Evolutionary conservation across 2,797 vertebrate species (phyloP), one percentile per base, ranked within the genome.

Genomic region (Acanthopagrus latus): DNA sequence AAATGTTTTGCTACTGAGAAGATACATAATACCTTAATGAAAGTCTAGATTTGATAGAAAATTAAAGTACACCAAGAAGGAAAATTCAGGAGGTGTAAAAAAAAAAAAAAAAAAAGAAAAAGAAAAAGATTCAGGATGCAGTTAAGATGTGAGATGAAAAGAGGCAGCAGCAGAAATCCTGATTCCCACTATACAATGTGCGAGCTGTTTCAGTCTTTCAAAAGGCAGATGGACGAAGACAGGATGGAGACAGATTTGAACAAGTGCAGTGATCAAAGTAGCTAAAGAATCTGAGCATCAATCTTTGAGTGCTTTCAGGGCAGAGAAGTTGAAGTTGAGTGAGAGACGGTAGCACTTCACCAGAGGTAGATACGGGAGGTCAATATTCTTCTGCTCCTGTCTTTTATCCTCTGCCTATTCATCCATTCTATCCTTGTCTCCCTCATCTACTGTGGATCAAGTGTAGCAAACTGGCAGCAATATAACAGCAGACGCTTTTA

Each of bases 241-340:
- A n/a, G 47, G 71, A 47, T 17, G 54, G 72, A 88, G 82, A 78
- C 52, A 8, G 25, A 55, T 86, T 58, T 77, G 80, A 86, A 86
- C 82, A 82, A 74, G 58, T 52, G 58, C 21, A 41, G 33, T 64
- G 78, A 85, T 83, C 67, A 86, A 82, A 86, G 77, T 20, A 63
- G 44, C 71, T 7, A 50, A 43, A 62, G 66, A 82, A 54, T 59
- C 44, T 74, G 76, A 62, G 82, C 25, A 55, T 78, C 58, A 17
- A 44, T 64, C 70, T 70, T 48, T 18, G 55, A 80, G 43, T 47
- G 64, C 80, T 78, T 81, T 68, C 48, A 57, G 48, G 64, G 41
- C 4, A 27, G 64, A 78, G 46, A 71, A 46, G 58, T 80, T 76
- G 29, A n/a, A 68, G 60, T 23, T 33, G 52, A 74, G 52, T 51